A percentile compares a stretch with the other conserved stretches of the same genome.
Evolutionary conservation across 1,140 invertebrate species (phyloP).

Genomic region (Eueides isabella): DNA sequence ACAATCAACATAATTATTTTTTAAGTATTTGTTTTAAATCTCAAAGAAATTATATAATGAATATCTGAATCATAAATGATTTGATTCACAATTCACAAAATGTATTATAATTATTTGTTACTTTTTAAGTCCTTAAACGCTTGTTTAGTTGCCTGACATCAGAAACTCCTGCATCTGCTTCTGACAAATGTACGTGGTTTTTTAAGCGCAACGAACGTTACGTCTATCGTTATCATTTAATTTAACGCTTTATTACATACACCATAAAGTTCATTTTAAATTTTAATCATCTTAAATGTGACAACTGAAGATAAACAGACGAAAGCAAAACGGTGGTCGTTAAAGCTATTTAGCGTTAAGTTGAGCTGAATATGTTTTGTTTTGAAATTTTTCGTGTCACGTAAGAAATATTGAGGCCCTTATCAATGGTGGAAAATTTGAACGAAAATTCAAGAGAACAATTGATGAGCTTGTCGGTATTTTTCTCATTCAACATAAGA

Average conservation of each 20-base stretch:
- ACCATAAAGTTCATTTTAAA: constrained; percentile 37
- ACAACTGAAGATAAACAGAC: constrained; percentile 54
- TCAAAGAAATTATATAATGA: no score
- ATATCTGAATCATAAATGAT: no score
- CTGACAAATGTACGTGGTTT: constrained; percentile 76
- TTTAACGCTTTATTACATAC: constrained; percentile 35
- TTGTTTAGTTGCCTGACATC: constrained; percentile 3
- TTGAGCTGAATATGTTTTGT: constrained; percentile 29
- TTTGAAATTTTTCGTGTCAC: constrained; percentile 32
- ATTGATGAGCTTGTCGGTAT: neutral
- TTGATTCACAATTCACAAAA: neutral
- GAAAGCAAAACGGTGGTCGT: constrained; percentile 58
- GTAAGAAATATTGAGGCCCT: constrained; percentile 22
- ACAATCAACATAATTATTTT: no score
- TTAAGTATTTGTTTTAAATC: no score
- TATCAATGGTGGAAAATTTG: constrained; percentile 19
- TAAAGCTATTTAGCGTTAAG: constrained; percentile 53
- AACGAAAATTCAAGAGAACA: neutral
- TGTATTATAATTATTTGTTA: neutral
- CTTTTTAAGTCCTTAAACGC: neutral
- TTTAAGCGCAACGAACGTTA: constrained; percentile 66
- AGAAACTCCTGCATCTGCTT: constrained; percentile 73
- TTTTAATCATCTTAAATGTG: constrained; percentile 19
- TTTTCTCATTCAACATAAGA: neutral
- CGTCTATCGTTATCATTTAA: constrained; percentile 25